phyloP scores from a whole-genome alignment of 2,888 invertebrate genomes.

The Anodontia alba region DNA sequence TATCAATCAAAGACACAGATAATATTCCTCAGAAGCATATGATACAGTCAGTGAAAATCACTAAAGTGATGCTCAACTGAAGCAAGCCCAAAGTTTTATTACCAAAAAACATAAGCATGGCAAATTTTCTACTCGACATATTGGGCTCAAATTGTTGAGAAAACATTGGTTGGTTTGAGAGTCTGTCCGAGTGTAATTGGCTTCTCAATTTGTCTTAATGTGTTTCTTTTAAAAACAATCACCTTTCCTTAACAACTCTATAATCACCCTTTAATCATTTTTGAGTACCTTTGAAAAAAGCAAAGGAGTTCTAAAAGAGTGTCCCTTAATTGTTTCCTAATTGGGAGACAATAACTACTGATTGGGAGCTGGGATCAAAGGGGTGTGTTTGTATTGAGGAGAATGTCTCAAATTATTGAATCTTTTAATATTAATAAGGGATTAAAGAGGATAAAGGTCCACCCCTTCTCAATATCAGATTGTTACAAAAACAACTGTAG shows the following conservation, averaged over 20 bases:
- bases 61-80: background rate
- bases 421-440: constrained; percentile 38
- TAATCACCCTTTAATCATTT: constrained; percentile 45
- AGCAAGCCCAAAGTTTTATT: background rate
- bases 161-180: constrained; percentile 11
- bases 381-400: constrained; percentile 31
- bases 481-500: constrained; percentile 1
- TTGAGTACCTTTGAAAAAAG: constrained; percentile 38
- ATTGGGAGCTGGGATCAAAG: constrained; percentile 47
- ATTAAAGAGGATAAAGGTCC: constrained; percentile 8
- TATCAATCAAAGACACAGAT: constrained; percentile 1
- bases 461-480: background rate
- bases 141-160: constrained; percentile 23
- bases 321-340: constrained; percentile 45
- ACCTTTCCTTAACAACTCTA: constrained; percentile 30
- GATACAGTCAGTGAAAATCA: background rate
- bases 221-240: constrained; percentile 50
- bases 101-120: background rate
- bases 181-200: background rate
- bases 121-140: constrained; percentile 16
- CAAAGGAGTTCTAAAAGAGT: constrained; percentile 31
- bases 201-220: constrained; percentile 10
- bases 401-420: constrained; percentile 50
- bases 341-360: constrained; percentile 17
- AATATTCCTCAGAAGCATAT: constrained; percentile 1